Conservation (phyloP, 2,888 invertebrate species). For the Phrixothrix hirtus region DNA sequence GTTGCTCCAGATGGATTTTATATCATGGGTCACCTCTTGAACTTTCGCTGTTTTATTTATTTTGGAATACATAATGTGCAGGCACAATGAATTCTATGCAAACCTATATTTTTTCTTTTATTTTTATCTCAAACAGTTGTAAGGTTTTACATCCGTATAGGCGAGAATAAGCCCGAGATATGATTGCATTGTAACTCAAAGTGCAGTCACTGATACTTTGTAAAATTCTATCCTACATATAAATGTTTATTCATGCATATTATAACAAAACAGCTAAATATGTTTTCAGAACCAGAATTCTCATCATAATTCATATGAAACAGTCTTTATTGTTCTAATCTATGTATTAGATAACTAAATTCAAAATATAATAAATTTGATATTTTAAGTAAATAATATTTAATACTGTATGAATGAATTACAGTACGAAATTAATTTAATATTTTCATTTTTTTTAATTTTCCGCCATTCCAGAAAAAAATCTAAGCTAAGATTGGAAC, state of each 20-base stretch:
- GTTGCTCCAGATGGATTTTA: constrained; percentile 33
- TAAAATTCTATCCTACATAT: not conserved
- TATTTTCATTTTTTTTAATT: no score
- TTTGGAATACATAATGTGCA: constrained; percentile 14
- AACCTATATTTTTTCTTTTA: constrained; percentile 12
- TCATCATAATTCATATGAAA: no score
- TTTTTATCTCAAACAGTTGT: constrained; percentile 3
- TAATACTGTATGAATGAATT: no score
- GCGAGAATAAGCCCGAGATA: not conserved
- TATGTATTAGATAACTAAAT: no score
- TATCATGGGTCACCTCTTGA: constrained; percentile 30
- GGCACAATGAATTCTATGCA: constrained; percentile 21
- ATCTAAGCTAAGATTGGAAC: no score
- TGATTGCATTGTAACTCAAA: not conserved
- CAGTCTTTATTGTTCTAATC: no score
- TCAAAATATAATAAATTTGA: no score
- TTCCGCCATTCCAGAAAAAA: no score
- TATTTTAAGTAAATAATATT: no score
- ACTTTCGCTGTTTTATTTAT: constrained; percentile 21
- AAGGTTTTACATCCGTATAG: not conserved
- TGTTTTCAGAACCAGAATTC: not conserved
- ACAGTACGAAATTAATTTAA: no score
- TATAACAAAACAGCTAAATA: not conserved
- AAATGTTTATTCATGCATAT: not conserved
- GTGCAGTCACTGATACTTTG: not conserved